Evolutionary conservation across 2,113 vertebrate genomes (phyloP).

Genomic region (Melanerpes formicivorus): DNA sequence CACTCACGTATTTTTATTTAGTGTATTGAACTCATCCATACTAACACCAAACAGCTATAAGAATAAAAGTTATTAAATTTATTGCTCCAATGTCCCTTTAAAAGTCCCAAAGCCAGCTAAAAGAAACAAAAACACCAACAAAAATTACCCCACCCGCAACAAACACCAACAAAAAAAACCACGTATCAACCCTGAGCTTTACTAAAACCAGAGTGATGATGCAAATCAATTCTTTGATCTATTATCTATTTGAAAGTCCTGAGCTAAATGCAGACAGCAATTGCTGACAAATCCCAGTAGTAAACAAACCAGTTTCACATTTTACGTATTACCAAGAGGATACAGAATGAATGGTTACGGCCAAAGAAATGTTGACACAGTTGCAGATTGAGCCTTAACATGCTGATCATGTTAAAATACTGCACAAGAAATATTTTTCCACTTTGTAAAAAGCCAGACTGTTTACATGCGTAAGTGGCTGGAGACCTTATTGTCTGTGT

Average conservation of each 20-base stretch:
- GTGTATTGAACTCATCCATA: not conserved
- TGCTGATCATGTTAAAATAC: conserved; percentile 84
- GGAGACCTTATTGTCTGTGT: conserved; percentile 83
- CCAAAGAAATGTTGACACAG: conserved; percentile 84
- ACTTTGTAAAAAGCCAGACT: conserved; percentile 85
- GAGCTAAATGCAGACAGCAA: conserved; percentile 67
- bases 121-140: not conserved
- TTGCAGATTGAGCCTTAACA: conserved; percentile 79
- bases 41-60: not conserved
- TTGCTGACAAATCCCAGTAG: conserved; percentile 75
- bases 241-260: conserved; percentile 61
- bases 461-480: conserved; percentile 85
- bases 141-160: not conserved
- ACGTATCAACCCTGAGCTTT: conserved; percentile 31
- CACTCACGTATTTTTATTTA: not conserved
- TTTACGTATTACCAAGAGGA: conserved; percentile 76
- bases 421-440: conserved; percentile 81
- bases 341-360: conserved; percentile 71
- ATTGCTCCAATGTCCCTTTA: not conserved
- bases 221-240: conserved; percentile 72
- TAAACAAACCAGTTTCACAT: conserved; percentile 76
- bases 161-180: no score
- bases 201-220: conserved; percentile 48
- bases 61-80: not conserved
- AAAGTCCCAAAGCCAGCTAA: not conserved